phyloP scores from a whole-genome alignment of 2,888 invertebrate genomes.

The Ophion obscuratus region DNA sequence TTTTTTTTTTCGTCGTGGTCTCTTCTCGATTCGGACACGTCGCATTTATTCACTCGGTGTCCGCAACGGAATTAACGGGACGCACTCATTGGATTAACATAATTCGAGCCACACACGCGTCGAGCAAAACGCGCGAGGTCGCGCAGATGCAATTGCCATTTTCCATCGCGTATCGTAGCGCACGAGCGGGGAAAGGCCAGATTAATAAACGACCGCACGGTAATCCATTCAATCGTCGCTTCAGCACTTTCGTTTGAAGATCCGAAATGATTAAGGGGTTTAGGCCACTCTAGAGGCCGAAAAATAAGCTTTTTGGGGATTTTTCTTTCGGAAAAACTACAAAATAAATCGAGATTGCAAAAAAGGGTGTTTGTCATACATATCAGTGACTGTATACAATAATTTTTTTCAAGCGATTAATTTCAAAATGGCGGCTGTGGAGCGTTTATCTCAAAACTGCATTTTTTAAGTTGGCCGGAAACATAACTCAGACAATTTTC shows the following conservation, averaged over 20 bases:
- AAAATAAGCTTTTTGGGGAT: no score
- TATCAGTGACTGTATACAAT: no score
- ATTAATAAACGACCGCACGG: slow-evolving; percentile 21
- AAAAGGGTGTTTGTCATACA: no score
- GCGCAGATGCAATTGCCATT: slow-evolving; percentile 49
- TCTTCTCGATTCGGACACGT: slow-evolving; percentile 1
- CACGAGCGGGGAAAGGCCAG: slow-evolving; percentile 2
- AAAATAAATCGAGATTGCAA: no score
- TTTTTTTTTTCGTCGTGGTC: neutral
- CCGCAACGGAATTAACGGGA: slow-evolving; percentile 25
- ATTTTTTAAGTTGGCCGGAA: no score
- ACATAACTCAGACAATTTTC: no score
- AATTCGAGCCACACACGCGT: slow-evolving; percentile 38
- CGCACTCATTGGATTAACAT: slow-evolving; percentile 40
- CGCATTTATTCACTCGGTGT: slow-evolving; percentile 29
- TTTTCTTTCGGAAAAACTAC: no score
- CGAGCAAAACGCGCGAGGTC: slow-evolving; percentile 31
- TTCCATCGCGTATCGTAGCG: slow-evolving; percentile 26
- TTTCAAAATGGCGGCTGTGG: no score
- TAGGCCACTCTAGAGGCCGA: no score
- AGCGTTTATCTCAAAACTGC: no score
- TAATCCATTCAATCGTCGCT: slow-evolving; percentile 10
- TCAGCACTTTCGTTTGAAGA: neutral
- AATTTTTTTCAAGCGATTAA: no score
- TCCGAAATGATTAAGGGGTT: neutral